A percentile compares a stretch with the other conserved stretches of the same genome.
phyloP scores from a whole-genome alignment of 2,113 vertebrate species.

The Gopherus flavomarginatus region DNA sequence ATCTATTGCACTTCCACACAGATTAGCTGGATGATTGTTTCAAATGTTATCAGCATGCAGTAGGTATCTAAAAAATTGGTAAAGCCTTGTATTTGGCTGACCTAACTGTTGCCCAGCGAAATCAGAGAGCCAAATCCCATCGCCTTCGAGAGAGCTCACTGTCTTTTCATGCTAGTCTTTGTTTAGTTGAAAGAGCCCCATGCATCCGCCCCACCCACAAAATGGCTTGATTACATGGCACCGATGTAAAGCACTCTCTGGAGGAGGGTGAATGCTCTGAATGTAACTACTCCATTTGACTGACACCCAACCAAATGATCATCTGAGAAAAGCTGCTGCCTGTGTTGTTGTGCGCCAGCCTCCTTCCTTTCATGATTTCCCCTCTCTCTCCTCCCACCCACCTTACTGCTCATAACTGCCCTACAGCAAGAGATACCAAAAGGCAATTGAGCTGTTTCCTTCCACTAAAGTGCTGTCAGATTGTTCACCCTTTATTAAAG shows the following conservation, averaged over 20 bases:
- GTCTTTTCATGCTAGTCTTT: not conserved
- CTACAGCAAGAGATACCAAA: not conserved
- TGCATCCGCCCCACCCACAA: rapidly evolving
- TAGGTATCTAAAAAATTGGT: not conserved
- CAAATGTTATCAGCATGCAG: not conserved
- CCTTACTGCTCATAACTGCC: not conserved
- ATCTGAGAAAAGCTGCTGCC: not conserved
- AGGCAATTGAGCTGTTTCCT: not conserved
- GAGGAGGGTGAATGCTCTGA: not conserved
- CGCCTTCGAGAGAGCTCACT: not conserved
- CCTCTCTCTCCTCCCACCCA: not conserved
- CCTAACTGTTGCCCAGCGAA: not conserved
- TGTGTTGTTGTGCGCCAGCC: not conserved
- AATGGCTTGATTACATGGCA: rapidly evolving
- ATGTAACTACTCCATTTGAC: no score
- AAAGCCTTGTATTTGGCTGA: rapidly evolving
- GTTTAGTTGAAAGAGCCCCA: not conserved
- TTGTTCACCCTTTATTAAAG: not conserved
- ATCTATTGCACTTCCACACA: not conserved
- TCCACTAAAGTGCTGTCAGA: not conserved
- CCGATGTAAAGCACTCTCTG: not conserved
- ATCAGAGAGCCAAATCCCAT: not conserved
- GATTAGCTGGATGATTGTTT: conserved; percentile 1
- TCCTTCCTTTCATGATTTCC: not conserved
- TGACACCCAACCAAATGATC: no score